Conservation (phyloP, 2,888 invertebrate species). For the Brachyptera putata region DNA sequence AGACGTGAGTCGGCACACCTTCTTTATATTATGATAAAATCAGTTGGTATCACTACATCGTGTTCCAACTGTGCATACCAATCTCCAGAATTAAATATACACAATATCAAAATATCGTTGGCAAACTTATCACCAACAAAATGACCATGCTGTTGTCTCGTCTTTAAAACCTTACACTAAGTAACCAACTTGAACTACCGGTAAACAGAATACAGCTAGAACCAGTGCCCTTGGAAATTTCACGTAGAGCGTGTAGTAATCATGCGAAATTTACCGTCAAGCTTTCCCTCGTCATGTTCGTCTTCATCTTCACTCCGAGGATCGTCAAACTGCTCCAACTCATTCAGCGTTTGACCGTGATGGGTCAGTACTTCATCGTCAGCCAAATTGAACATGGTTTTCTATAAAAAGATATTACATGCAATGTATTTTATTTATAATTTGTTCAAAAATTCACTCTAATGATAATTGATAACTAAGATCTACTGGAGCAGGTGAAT, state of each 20-base stretch:
- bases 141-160: too few species aligned
- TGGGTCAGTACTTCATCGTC: slow-evolving; percentile 90
- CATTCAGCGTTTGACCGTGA: slow-evolving; percentile 81
- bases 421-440: neutral
- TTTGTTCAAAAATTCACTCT: neutral
- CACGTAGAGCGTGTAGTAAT: neutral
- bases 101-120: too few species aligned
- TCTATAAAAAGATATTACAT: slow-evolving; percentile 40
- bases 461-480: too few species aligned
- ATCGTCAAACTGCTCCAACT: slow-evolving; percentile 89
- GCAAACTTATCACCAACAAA: too few species aligned
- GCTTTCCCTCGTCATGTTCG: slow-evolving; percentile 57
- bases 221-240: too few species aligned
- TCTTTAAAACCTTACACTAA: too few species aligned
- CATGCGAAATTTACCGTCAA: slow-evolving; percentile 50
- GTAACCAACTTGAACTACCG: too few species aligned
- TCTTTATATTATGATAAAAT: too few species aligned
- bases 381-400: slow-evolving; percentile 77
- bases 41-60: too few species aligned
- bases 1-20: too few species aligned
- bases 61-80: neutral
- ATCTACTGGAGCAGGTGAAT: neutral
- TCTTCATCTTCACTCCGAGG: slow-evolving; percentile 76
- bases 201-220: too few species aligned
- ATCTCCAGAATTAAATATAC: too few species aligned